phyloP scores from a whole-genome alignment of 2,113 vertebrate genomes.

The Salvelinus sp. region DNA sequence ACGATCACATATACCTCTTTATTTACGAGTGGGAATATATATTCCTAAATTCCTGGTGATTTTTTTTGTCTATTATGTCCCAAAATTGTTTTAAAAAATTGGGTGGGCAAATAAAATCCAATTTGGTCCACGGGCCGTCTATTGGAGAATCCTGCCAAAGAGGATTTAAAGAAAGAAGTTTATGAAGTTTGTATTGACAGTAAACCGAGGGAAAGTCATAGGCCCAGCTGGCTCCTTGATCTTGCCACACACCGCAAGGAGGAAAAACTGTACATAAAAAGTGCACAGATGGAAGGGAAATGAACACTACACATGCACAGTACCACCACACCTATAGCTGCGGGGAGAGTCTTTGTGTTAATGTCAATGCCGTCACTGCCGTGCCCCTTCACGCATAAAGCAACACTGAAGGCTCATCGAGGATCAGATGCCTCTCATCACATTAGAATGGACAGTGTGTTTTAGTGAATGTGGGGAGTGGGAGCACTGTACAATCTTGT shows the following conservation, averaged over 20 bases:
- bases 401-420: background rate
- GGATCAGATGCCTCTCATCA: background rate
- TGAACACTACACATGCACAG: background rate
- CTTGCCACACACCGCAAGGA: background rate
- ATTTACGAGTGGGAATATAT: too few species aligned
- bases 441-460: too few species aligned
- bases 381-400: too few species aligned
- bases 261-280: background rate
- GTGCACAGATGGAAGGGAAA: background rate
- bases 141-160: background rate
- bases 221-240: background rate
- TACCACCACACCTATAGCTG: slow-evolving; percentile 6
- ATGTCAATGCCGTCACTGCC: background rate
- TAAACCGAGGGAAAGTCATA: background rate
- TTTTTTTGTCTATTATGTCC: too few species aligned
- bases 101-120: too few species aligned
- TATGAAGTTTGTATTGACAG: background rate
- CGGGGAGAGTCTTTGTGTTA: background rate
- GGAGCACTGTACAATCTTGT: too few species aligned
- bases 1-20: too few species aligned
- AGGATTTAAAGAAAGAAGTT: background rate
- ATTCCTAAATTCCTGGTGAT: too few species aligned
- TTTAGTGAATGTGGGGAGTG: too few species aligned
- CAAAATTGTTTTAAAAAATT: too few species aligned
- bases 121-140: too few species aligned